phyloP scores from a whole-genome alignment of 2,888 invertebrate species.

The Cataglyphis livida region DNA sequence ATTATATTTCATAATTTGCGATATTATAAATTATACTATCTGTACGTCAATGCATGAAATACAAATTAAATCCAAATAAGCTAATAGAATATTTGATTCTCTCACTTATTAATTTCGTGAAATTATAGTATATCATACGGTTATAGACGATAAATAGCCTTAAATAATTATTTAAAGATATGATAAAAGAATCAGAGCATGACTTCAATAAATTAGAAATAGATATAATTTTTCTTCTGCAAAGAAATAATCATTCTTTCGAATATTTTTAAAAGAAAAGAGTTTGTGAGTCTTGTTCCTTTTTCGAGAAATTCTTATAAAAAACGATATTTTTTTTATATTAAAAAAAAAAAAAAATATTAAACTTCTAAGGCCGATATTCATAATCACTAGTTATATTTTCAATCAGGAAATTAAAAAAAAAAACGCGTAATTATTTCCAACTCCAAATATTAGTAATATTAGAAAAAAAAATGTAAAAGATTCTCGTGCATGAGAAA shows the following conservation, averaged over 20 bases:
- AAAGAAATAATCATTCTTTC: not conserved
- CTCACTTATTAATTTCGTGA: not conserved
- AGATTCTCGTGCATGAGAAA: slow-evolving; percentile 1
- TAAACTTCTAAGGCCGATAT: not conserved
- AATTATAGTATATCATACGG: not conserved
- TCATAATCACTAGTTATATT: not conserved
- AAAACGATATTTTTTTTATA: not conserved
- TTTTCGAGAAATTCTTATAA: not conserved
- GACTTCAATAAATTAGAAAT: not conserved
- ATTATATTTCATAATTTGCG: not conserved
- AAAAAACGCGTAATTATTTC: not conserved
- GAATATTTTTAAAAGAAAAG: not conserved
- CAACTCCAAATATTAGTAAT: not conserved
- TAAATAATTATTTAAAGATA: not conserved
- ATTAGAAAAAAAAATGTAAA: not conserved
- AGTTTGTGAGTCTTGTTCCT: not conserved
- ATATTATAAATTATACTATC: not conserved
- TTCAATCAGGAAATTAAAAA: not conserved
- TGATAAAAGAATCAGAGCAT: not conserved
- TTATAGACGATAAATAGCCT: not conserved
- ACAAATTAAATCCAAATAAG: not conserved
- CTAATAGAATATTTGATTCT: slow-evolving; percentile 14
- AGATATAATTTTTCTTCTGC: not conserved
- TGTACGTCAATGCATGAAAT: not conserved
- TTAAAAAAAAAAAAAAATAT: not conserved